Conservation (phyloP, 2,888 invertebrate genomes). For the Phaonia tiefii region DNA sequence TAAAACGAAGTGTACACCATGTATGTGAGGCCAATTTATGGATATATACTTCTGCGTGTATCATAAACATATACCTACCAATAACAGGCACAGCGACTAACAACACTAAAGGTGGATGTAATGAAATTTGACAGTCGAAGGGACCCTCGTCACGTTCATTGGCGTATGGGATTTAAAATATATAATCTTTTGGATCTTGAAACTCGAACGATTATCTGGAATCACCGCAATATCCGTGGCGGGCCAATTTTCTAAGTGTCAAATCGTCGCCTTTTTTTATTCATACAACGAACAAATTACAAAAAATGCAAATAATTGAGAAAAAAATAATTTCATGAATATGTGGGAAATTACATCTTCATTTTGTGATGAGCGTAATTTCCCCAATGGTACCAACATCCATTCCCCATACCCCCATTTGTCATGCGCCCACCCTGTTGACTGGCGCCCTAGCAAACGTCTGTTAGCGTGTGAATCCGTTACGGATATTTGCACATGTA, state of each 20-base stretch:
- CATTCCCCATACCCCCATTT: background rate
- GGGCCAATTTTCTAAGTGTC: slow-evolving; percentile 86
- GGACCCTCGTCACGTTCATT: slow-evolving; percentile 89
- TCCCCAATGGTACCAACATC: background rate
- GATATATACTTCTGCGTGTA: too few relatives aligned
- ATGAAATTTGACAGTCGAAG: slow-evolving; percentile 90
- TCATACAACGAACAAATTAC: slow-evolving; percentile 24
- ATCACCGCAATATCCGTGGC: slow-evolving; percentile 84
- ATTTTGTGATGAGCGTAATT: slow-evolving; percentile 23
- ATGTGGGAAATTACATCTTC: slow-evolving; percentile 29
- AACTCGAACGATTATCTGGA: slow-evolving; percentile 86
- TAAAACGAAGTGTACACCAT: too few relatives aligned
- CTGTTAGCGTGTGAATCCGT: slow-evolving; percentile 18
- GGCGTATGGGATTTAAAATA: slow-evolving; percentile 86
- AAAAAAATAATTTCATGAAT: slow-evolving; percentile 54
- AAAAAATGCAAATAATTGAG: slow-evolving; percentile 37
- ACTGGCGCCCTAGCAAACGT: background rate
- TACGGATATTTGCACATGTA: slow-evolving; percentile 22
- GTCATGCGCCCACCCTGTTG: background rate
- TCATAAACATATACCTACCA: slow-evolving; percentile 86
- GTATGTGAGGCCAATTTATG: too few relatives aligned
- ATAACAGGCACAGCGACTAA: slow-evolving; percentile 86
- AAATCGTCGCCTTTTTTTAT: slow-evolving; percentile 83
- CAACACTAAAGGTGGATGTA: slow-evolving; percentile 87
- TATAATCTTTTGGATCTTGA: slow-evolving; percentile 89